Evolutionary conservation across 2,113 vertebrate species (phyloP), one percentile per base, ranked within the genome.

Genomic region (Periophthalmus modestus): DNA sequence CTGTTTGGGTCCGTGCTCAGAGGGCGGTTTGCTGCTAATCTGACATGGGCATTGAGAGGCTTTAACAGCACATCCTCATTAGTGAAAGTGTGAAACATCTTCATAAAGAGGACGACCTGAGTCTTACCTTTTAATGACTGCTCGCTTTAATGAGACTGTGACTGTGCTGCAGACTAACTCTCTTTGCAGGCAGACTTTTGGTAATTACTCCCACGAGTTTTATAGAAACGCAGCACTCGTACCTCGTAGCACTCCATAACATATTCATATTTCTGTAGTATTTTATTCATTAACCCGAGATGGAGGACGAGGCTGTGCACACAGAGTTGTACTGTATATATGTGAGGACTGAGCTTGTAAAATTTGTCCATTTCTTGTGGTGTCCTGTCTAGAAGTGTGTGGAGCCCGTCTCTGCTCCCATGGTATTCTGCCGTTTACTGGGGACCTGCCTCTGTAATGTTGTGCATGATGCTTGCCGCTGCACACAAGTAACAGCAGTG

Each of bases 391-490:
- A 76, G 90, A 86, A 76, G 57, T 76, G 72, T 80, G 66, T 84
- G 72, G 57, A 74, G 63, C 78, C 80, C 77, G 82, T 82, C 82
- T 92, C 87, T 90, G 89, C 85, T 86, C 89, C 90, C 90, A 86
- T 91, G 90, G 88, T 91, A 78, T 77, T 89, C 88, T 89, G 90
- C 86, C 88, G 87, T 71, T 72, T 83, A 75, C 88, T 77, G 34
- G 82, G 84, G 78, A 81, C 78, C 81, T 82, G 83, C 90, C 87
- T 85, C 75, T 82, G 78, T 88, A 74, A 83, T 76, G 68, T 82
- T 80, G 50, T 92, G 93, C 92, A 93, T 93, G 93, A 71, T 54
- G 93, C 90, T 82, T 93, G 88, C 87, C 78, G 76, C 83, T 77
- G 69, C 4, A 87, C 81, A 77, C 66, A 67, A 71, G 75, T 77